Percentiles rank a stretch among this genome's conserved stretches.
phyloP scores from a whole-genome alignment of 64 coral and sea anemone genomes.

The Montipora sp. region DNA sequence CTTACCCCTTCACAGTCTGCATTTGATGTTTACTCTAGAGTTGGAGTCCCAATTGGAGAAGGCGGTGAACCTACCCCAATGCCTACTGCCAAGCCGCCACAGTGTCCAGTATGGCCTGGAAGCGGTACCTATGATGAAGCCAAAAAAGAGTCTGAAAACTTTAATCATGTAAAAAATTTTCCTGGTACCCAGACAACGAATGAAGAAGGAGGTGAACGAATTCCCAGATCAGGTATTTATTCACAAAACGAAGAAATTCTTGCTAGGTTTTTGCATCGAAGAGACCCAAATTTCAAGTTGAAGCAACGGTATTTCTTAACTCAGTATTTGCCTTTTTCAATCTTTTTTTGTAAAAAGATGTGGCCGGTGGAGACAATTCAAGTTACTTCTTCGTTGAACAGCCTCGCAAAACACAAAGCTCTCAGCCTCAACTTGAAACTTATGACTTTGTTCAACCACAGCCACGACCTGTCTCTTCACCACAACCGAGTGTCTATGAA shows the following conservation, averaged over 20 bases:
- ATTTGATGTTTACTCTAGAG: neutral
- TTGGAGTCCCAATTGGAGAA: constrained; percentile 2
- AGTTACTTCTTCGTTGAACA: constrained; percentile 22
- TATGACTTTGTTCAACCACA: constrained; percentile 59
- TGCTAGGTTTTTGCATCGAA: too few relatives aligned
- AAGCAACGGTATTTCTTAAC: neutral
- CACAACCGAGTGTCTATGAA: constrained; percentile 22
- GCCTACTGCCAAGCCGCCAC: neutral
- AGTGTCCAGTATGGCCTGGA: neutral
- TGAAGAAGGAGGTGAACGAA: neutral
- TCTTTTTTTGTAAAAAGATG: constrained; percentile 4
- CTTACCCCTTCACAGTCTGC: neutral
- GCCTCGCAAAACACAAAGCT: neutral
- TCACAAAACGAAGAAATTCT: neutral
- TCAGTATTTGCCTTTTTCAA: neutral
- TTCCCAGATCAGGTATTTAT: constrained; percentile 33
- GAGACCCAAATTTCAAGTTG: too few relatives aligned
- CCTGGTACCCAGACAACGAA: neutral
- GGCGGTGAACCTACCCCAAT: neutral
- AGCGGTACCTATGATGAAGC: neutral
- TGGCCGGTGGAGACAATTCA: constrained; percentile 25
- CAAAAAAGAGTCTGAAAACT: neutral
- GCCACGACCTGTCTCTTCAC: neutral
- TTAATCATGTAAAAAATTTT: neutral
- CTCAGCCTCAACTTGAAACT: neutral